Percentiles rank a stretch among this genome's conserved stretches.
These are phyloP conservation scores for Lycaon pictus DNA, from an alignment of 2,113 vertebrate genomes.

Conservation along the genomic window DNA sequence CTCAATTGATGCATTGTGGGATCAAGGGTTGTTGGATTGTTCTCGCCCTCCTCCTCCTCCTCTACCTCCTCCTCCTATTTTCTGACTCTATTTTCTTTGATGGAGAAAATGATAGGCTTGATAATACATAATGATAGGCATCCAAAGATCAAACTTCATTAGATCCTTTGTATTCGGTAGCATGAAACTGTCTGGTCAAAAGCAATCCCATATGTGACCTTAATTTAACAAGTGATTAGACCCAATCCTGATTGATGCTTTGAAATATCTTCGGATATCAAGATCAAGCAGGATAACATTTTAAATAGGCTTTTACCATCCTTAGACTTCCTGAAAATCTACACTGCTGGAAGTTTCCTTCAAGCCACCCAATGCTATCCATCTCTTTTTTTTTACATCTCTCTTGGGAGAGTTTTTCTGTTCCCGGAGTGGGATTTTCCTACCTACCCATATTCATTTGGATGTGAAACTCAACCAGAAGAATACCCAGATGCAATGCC, in stretches of 20 bases:
- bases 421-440: conserved; percentile 4
- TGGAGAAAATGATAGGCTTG: conserved; percentile 70
- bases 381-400: neutral
- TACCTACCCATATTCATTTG: neutral
- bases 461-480: neutral
- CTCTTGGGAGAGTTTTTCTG: neutral
- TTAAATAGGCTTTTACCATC: conserved; percentile 44
- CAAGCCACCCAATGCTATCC: neutral
- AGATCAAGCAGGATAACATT: conserved; percentile 58
- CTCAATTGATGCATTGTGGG: conserved; percentile 49
- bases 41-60: neutral
- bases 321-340: conserved; percentile 11
- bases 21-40: conserved; percentile 29
- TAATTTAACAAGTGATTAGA: conserved; percentile 66
- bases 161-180: conserved; percentile 47
- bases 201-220: conserved; percentile 51
- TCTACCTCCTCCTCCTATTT: neutral
- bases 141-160: conserved; percentile 69
- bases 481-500: neutral
- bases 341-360: neutral
- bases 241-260: neutral
- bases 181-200: conserved; percentile 59
- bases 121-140: conserved; percentile 54
- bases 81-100: conserved; percentile 64
- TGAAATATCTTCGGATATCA: conserved; percentile 48